Percentiles rank a stretch among this genome's conserved stretches.
These are phyloP conservation scores for Rhodophaea formosa DNA, from an alignment of 2,888 invertebrate genomes.

Conservation along the genomic window DNA sequence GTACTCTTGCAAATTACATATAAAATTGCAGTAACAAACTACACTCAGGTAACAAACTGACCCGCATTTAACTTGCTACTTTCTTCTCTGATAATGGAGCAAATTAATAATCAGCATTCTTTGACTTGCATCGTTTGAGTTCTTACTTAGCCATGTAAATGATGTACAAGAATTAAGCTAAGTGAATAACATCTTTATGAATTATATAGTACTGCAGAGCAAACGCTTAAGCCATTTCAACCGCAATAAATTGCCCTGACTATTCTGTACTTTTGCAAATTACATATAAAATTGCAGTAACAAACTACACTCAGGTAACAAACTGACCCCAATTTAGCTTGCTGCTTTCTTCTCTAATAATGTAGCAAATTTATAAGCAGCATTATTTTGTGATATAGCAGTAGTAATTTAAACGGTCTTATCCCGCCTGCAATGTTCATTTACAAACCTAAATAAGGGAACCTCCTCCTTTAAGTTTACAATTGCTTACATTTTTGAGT, in stretches of 20 bases:
- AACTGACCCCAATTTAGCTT: conserved; percentile 10
- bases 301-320: background rate
- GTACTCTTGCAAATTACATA: conserved; percentile 1
- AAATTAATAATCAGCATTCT: background rate
- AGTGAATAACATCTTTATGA: no score
- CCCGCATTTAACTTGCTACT: conserved; percentile 7
- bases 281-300: conserved; percentile 12
- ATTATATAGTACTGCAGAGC: no score
- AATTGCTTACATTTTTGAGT: no score
- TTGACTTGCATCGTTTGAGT: no score
- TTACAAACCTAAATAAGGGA: no score
- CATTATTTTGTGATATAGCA: background rate
- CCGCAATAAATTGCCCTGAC: background rate
- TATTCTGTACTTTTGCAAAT: background rate
- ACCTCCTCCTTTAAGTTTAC: no score
- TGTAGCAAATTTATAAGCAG: conserved; percentile 1
- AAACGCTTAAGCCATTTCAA: background rate
- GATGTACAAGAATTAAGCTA: no score
- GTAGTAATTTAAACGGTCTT: no score
- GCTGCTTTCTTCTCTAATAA: conserved; percentile 1
- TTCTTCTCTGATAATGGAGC: background rate
- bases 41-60: conserved; percentile 6
- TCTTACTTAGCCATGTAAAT: no score
- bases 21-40: conserved; percentile 5
- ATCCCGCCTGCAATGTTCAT: no score